A percentile compares a stretch with the other conserved stretches of the same genome.
Evolutionary conservation across 2,113 vertebrate species (phyloP).

Genomic region (Enhydra lutris): DNA sequence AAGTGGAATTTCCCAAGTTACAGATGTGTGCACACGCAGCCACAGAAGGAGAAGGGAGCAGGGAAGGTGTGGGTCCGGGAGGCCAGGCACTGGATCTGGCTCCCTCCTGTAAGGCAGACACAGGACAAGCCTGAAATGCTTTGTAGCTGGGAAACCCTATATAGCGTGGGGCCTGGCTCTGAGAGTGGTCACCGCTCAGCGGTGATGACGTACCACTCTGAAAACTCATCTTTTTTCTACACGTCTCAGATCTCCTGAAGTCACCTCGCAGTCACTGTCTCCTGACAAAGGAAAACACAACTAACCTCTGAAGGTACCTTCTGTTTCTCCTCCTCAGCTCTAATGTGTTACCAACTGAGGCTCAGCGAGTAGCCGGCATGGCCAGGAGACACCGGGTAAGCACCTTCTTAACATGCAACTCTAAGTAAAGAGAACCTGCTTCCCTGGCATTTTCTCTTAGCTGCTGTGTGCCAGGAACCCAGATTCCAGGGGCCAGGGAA

Average conservation of each 20-base stretch:
- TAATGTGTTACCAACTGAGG: background rate
- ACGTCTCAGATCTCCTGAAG: background rate
- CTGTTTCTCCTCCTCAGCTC: background rate
- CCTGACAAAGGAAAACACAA: background rate
- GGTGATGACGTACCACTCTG: background rate
- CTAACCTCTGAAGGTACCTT: background rate
- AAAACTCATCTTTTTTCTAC: background rate
- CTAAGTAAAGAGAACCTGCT: no score
- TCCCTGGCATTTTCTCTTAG: background rate
- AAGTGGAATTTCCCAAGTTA: no score
- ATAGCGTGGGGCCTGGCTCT: background rate
- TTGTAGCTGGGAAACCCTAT: background rate
- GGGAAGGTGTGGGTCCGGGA: rapidly evolving
- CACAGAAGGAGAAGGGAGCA: rapidly evolving
- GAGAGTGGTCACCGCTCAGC: background rate
- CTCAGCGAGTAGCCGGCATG: rapidly evolving
- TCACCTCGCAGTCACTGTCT: background rate
- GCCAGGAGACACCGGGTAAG: background rate
- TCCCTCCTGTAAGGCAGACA: background rate
- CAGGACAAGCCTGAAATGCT: background rate
- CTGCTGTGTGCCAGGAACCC: rapidly evolving
- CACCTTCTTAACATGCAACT: background rate
- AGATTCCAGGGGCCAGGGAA: no score
- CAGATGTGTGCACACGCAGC: background rate
- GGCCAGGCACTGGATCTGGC: background rate